A percentile compares a stretch with the other conserved stretches of the same genome.
phyloP scores from a whole-genome alignment of 2,888 invertebrate genomes.

The Ramazzottius varieornatus region DNA sequence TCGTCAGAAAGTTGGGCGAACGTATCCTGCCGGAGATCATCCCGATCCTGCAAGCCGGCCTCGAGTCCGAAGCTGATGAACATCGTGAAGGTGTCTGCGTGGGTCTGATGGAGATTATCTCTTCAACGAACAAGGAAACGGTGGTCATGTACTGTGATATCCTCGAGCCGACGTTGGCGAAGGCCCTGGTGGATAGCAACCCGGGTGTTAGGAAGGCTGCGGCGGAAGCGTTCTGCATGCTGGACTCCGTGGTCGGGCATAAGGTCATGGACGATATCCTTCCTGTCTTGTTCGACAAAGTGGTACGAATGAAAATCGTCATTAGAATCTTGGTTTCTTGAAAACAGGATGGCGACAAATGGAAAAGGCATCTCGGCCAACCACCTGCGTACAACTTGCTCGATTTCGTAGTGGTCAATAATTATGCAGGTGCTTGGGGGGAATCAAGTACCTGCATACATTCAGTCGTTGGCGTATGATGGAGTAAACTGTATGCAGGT shows the following conservation, averaged over 20 bases:
- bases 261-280: slow-evolving; percentile 86
- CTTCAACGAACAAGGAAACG: slow-evolving; percentile 77
- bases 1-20: slow-evolving; percentile 87
- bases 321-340: too few species aligned
- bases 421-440: neutral
- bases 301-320: slow-evolving; percentile 26
- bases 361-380: too few species aligned
- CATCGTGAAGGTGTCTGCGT: slow-evolving; percentile 96
- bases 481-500: too few species aligned
- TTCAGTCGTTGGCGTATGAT: too few species aligned
- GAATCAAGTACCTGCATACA: neutral
- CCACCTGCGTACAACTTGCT: too few species aligned
- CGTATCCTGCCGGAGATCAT: slow-evolving; percentile 89
- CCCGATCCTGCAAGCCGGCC: slow-evolving; percentile 74
- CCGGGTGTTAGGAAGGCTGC: slow-evolving; percentile 74
- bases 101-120: slow-evolving; percentile 89
- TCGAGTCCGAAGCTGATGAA: slow-evolving; percentile 67
- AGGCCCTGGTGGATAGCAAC: slow-evolving; percentile 70
- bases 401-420: too few species aligned
- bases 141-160: slow-evolving; percentile 42
- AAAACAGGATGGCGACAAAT: too few species aligned
- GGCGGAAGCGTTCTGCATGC: slow-evolving; percentile 79
- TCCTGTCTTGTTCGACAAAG: slow-evolving; percentile 55
- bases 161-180: slow-evolving; percentile 52
- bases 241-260: slow-evolving; percentile 74